phyloP scores from a whole-genome alignment of 1,140 invertebrate genomes.

The Latrodectus geometricus region DNA sequence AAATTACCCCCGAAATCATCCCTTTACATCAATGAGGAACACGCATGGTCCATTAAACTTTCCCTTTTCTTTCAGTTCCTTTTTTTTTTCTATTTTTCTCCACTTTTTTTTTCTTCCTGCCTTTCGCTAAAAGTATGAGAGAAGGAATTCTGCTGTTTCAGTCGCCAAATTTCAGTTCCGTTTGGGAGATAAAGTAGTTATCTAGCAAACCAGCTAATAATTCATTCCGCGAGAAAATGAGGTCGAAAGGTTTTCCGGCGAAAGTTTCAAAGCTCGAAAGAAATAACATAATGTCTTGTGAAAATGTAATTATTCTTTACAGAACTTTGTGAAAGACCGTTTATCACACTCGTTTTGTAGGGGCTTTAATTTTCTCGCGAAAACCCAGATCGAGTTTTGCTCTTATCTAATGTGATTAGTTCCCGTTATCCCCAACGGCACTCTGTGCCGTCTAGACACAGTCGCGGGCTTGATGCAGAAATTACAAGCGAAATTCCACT shows the following conservation, averaged over 20 bases:
- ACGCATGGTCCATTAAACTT: conserved; percentile 53
- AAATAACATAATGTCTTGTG: conserved; percentile 41
- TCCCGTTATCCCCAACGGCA: background rate
- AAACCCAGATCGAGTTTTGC: conserved; percentile 16
- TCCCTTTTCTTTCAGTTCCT: conserved; percentile 33
- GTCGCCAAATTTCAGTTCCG: conserved; percentile 13
- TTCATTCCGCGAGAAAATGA: conserved; percentile 30
- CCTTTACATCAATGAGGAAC: conserved; percentile 47
- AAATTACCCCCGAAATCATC: conserved; percentile 53
- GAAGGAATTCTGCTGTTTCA: conserved; percentile 3
- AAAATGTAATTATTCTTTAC: conserved; percentile 51
- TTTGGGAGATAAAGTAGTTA: conserved; percentile 32
- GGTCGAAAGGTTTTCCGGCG: conserved; percentile 20
- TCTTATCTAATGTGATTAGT: background rate
- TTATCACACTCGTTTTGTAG: conserved; percentile 27
- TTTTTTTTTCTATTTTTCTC: conserved; percentile 12
- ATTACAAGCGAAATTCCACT: no score
- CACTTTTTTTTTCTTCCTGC: conserved; percentile 8
- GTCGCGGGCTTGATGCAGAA: no score
- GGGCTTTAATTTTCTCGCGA: background rate
- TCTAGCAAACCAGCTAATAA: conserved; percentile 25
- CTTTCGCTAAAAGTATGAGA: background rate
- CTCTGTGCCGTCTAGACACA: background rate
- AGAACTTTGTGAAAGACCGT: conserved; percentile 30
- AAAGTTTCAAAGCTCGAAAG: conserved; percentile 11